Evolutionary conservation across 2,888 invertebrate genomes (phyloP).

Genomic region (Parnassius orleans): DNA sequence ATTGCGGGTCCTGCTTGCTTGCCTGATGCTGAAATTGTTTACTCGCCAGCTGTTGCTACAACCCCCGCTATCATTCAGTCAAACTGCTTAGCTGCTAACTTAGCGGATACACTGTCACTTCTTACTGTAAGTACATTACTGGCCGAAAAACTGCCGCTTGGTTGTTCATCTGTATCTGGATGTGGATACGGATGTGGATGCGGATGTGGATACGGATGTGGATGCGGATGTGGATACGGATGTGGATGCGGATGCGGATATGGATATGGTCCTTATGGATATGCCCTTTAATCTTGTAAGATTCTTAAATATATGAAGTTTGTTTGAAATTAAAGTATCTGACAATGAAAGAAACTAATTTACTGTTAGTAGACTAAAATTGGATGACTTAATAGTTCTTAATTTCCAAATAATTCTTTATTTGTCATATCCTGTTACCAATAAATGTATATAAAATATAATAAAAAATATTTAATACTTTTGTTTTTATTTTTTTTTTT

Average conservation of each 20-base stretch:
- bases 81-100: conserved; percentile 49
- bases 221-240: conserved; percentile 24
- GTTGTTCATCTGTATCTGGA: conserved; percentile 38
- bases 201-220: conserved; percentile 35
- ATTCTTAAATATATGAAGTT: not conserved
- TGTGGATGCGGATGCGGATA: conserved; percentile 17
- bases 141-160: conserved; percentile 51
- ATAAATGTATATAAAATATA: too few relatives aligned
- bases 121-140: conserved; percentile 63
- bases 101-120: conserved; percentile 64
- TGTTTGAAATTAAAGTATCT: too few relatives aligned
- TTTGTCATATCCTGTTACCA: too few relatives aligned
- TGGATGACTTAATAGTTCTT: too few relatives aligned
- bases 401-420: too few relatives aligned
- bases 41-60: conserved; percentile 14
- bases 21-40: conserved; percentile 24
- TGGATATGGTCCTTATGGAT: conserved; percentile 22
- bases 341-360: too few relatives aligned
- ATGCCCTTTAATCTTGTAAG: conserved; percentile 20
- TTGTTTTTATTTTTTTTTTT: too few relatives aligned
- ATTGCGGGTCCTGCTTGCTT: conserved; percentile 21
- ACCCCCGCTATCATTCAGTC: conserved; percentile 26
- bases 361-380: too few relatives aligned
- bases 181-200: conserved; percentile 35
- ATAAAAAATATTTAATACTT: too few relatives aligned